These are phyloP conservation scores for Rhorus exstirpatorius DNA, from an alignment of 2,888 invertebrate genomes.

Conservation along the genomic window DNA sequence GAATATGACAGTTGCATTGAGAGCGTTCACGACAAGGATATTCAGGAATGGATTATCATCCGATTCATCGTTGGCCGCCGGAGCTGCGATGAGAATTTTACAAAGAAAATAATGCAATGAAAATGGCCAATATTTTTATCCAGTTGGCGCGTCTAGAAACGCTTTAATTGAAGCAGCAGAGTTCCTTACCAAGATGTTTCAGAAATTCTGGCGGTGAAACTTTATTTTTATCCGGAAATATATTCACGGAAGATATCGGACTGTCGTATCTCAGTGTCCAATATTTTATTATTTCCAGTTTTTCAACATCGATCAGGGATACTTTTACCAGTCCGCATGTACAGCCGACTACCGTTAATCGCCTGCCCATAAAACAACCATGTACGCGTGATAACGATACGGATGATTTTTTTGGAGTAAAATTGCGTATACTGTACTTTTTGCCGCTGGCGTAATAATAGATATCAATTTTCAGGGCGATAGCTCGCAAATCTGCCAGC, in stretches of 20 bases:
- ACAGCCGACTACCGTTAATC: conserved; percentile 88
- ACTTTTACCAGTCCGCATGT: conserved; percentile 89
- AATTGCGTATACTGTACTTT: conserved; percentile 81
- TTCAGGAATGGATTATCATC: conserved; percentile 85
- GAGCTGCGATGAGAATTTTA: conserved; percentile 32
- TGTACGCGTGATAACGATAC: background rate
- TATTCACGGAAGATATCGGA: conserved; percentile 87
- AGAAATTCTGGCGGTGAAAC: conserved; percentile 77
- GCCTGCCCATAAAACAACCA: conserved; percentile 81
- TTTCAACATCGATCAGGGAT: conserved; percentile 86
- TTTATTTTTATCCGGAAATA: conserved; percentile 84
- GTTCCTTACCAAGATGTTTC: conserved; percentile 70
- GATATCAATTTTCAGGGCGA: conserved; percentile 88
- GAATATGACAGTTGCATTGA: conserved; percentile 88
- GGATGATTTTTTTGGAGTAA: background rate
- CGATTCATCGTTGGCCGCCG: conserved; percentile 28
- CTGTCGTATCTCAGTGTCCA: conserved; percentile 87
- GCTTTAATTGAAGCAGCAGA: background rate
- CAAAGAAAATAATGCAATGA: conserved; percentile 14
- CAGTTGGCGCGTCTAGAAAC: too few species aligned
- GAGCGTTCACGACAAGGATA: conserved; percentile 88
- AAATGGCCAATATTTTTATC: background rate
- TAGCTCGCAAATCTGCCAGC: conserved; percentile 87
- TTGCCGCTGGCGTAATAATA: conserved; percentile 86
- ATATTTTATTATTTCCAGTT: conserved; percentile 86